Percentiles rank a stretch among this genome's conserved stretches.
phyloP scores from a whole-genome alignment of 2,888 invertebrate genomes.

The Coenonympha glycerion region DNA sequence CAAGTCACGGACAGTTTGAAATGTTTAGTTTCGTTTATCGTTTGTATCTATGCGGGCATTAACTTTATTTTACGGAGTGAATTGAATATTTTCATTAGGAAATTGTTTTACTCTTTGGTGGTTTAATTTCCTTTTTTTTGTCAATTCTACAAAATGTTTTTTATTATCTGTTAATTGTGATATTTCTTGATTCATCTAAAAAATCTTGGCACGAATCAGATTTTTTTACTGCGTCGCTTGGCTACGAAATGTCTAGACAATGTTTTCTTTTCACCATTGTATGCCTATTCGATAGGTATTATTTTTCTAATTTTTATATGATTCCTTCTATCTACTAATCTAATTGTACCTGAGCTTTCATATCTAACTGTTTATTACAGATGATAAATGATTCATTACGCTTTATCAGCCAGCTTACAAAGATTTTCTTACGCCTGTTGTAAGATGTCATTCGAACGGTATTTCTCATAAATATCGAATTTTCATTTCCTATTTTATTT shows the following conservation, averaged over 20 bases:
- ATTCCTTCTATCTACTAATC: background rate
- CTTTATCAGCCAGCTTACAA: slow-evolving; percentile 4
- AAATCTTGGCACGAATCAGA: background rate
- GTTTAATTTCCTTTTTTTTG: background rate
- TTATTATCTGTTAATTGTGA: background rate
- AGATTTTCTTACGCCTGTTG: background rate
- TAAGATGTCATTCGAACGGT: background rate
- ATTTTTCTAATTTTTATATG: background rate
- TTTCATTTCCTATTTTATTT: background rate
- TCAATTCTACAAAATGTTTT: background rate
- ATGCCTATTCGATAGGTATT: background rate
- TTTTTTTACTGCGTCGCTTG: background rate
- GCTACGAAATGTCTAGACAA: no score
- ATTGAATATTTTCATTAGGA: background rate
- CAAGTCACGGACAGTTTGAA: slow-evolving; percentile 17
- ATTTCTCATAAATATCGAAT: background rate
- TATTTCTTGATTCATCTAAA: background rate
- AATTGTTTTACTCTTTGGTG: background rate
- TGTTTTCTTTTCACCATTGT: background rate
- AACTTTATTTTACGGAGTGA: slow-evolving; percentile 1
- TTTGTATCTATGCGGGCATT: slow-evolving; percentile 19
- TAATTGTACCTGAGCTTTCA: background rate
- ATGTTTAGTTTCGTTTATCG: slow-evolving; percentile 13
- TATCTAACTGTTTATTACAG: slow-evolving; percentile 1
- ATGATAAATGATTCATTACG: slow-evolving; percentile 12